A percentile compares a stretch with the other conserved stretches of the same genome.
These are phyloP conservation scores for Harpalus rufipes DNA, from an alignment of 2,888 invertebrate species.

Conservation along the genomic window DNA sequence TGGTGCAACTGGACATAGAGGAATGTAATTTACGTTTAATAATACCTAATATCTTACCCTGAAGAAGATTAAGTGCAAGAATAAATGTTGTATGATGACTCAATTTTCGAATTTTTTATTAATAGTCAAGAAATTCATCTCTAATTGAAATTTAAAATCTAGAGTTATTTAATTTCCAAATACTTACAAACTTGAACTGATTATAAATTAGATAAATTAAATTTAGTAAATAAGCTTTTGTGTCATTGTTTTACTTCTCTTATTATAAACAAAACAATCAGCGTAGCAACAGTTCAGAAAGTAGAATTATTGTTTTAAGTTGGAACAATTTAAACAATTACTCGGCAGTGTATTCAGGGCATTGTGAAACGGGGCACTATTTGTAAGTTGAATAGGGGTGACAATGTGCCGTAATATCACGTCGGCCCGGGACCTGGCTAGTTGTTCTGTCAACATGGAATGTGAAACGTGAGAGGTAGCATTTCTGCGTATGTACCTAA, in stretches of 20 bases:
- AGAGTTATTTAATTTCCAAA: slow-evolving; percentile 30
- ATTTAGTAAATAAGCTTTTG: slow-evolving; percentile 7
- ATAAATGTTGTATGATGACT: neutral
- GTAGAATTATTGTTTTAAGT: slow-evolving; percentile 35
- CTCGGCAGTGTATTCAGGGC: slow-evolving; percentile 21
- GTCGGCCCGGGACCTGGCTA: neutral
- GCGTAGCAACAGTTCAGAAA: slow-evolving; percentile 27
- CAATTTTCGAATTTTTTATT: too few species aligned
- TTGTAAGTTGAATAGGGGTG: slow-evolving; percentile 24
- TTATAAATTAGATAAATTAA: slow-evolving; percentile 14
- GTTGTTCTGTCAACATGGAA: slow-evolving; percentile 47
- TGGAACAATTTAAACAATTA: slow-evolving; percentile 34
- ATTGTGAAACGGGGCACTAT: slow-evolving; percentile 29
- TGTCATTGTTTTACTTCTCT: neutral
- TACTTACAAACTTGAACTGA: slow-evolving; percentile 19
- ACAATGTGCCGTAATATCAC: slow-evolving; percentile 31
- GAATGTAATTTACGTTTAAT: too few species aligned
- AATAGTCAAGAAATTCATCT: too few species aligned
- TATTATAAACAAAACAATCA: slow-evolving; percentile 15
- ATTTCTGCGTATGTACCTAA: slow-evolving; percentile 21
- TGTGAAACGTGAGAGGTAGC: slow-evolving; percentile 43
- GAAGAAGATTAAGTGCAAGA: too few species aligned
- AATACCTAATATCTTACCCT: too few species aligned
- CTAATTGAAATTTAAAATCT: slow-evolving; percentile 12
- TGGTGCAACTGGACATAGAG: neutral